These are phyloP conservation scores for Colletes collaris DNA, from an alignment of 2,888 invertebrate species.

Conservation along the genomic window DNA sequence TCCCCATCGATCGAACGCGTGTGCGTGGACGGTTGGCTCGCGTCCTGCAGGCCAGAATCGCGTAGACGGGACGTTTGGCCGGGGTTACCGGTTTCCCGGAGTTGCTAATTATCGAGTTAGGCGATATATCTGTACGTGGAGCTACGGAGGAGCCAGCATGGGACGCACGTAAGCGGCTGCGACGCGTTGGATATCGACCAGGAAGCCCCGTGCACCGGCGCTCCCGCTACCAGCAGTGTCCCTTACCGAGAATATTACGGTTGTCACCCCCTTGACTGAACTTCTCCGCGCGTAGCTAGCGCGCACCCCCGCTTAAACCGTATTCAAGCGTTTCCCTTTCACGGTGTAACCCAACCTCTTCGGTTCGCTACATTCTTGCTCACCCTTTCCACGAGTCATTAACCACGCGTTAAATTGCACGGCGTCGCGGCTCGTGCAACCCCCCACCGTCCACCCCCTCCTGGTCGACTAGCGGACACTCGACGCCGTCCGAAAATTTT, in stretches of 20 bases:
- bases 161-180: constrained; percentile 58
- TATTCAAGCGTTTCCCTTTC: constrained; percentile 73
- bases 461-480: constrained; percentile 4
- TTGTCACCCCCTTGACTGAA: constrained; percentile 66
- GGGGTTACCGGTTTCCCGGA: constrained; percentile 52
- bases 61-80: constrained; percentile 39
- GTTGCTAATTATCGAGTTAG: constrained; percentile 72
- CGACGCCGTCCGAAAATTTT: constrained; percentile 31
- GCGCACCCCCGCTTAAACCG: constrained; percentile 68
- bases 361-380: constrained; percentile 66
- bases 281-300: constrained; percentile 48
- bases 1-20: constrained; percentile 36
- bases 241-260: constrained; percentile 75
- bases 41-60: constrained; percentile 19
- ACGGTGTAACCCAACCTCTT: constrained; percentile 63
- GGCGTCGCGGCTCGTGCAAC: constrained; percentile 8
- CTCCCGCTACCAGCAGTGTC: constrained; percentile 38
- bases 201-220: constrained; percentile 69
- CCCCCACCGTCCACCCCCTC: neutral
- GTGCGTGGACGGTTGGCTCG: constrained; percentile 22
- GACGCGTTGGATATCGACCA: constrained; percentile 74
- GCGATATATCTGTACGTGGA: constrained; percentile 59
- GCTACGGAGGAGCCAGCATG: constrained; percentile 42
- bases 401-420: constrained; percentile 66
- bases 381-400: constrained; percentile 69